Base-by-base conservation (phyloP, 1,140 invertebrate species). In the Telenomus remus region DNA sequence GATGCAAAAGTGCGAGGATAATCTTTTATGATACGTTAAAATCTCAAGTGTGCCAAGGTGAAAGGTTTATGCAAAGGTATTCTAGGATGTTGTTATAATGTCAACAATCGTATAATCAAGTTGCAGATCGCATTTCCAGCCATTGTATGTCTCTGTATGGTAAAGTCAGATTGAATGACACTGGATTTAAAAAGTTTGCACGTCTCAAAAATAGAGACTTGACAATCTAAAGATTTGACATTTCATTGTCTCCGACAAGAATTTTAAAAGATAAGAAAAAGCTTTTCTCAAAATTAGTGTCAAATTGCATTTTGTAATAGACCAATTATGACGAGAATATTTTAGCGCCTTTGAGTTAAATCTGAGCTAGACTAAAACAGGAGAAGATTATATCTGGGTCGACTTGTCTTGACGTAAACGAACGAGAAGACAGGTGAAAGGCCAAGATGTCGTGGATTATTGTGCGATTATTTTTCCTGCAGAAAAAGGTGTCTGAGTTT, bases 21-120 rank as follows among this genome's bases (percentile, higher is more conserved):
- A 61, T 70, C 50, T 50, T n/a, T 27, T 56, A 19, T 39, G 46
- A 42, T 54, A 48, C 53, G 43, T 72, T 82, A 53, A 59, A 65
- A 72, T 66, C 55, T 44, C 37, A 73, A 73, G 77, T 82, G 61
- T 83, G 82, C 74, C 83, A 84, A 84, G 83, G 83, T 83, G 77
- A 84, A 77, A 71, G 78, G 66, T 79, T 64, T 64, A 37, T 37
- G 53, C 11, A 64, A 47, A 14, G 46, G 46, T 64, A 71, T 33
- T 65, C 60, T 72, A 48, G 46, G 69, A 57, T 72, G 53, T 47
- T 27, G 42, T 64, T 71, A 49, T 49, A 63, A 64, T 64, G 53
- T 59, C 60, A 59, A 72, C 60, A 72, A 44, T 72, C 48, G 48
- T 43, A 57, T 63, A 64, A 51, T 56, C 51, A 19, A 11, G 33